Evolutionary conservation across 92 coral and sea anemone genomes (phyloP), one percentile per base, ranked within the genome.

Genomic region (Blastomussa wellsi): DNA sequence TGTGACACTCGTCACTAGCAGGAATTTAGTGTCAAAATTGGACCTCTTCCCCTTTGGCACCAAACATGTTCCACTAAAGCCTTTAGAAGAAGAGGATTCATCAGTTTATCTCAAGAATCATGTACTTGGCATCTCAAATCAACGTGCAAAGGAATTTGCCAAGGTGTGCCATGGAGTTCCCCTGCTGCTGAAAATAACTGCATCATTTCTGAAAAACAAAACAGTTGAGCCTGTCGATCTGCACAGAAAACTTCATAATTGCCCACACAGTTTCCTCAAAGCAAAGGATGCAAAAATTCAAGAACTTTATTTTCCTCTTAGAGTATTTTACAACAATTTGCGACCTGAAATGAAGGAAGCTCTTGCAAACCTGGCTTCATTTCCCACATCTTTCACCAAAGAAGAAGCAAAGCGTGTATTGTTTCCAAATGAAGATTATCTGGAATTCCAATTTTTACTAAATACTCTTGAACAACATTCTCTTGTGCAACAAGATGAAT

Each of bases 111-210:
- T 87, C 24, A 64, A 49, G 60, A 33, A 39, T 69, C 51, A 60
- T 3, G 79, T 55, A 0, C 71, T 33, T 24, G 60, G n/a, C 10
- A 42, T 87, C 32, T 26, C 80, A 72, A 31, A 74, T 8, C 67
- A 80, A 17, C 35, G 19, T 13, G 93, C 93, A 42, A 11, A 32
- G 3, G n/a, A 48, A 16, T 91, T 94, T 67, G 93, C 86, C 3
- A 88, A 57, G 24, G 72, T 59, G 31, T 93, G 97, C 64, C 84
- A 85, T 78, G 94, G 97, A 1, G 86, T 91, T 15, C 97, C 97
- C 13, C 81, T 91, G 74, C 55, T 91, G 55, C 64, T 93, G n/a
- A 88, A 85, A 48, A 38, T 91, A 26, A 89, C 91, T 16, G 90
- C 91, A 76, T 93, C 97, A n/a, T 86, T 84, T 37, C 74, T 87